Evolutionary conservation across 2,888 invertebrate species (phyloP).

Genomic region (Ophioninae sp.): DNA sequence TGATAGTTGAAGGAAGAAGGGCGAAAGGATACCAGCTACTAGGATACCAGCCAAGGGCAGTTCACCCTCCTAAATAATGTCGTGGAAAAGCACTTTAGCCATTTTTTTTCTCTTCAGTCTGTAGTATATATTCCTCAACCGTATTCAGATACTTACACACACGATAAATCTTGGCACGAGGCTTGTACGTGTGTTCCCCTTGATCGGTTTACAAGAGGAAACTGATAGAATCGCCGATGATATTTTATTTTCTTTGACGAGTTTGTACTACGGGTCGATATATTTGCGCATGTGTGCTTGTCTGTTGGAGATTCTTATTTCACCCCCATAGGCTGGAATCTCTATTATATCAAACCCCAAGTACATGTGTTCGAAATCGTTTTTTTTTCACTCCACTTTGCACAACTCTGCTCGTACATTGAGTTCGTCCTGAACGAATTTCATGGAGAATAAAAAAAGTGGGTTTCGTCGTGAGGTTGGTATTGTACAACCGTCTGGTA

Average conservation of each 20-base stretch:
- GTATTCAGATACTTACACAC: constrained; percentile 55
- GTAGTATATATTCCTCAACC: constrained; percentile 13
- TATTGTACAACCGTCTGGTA: neutral
- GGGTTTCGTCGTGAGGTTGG: neutral
- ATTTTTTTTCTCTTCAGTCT: constrained; percentile 3
- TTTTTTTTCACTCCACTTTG: neutral
- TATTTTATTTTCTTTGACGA: constrained; percentile 66
- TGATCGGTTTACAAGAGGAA: constrained; percentile 70
- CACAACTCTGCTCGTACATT: neutral
- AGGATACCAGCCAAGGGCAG: constrained; percentile 49
- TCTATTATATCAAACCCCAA: constrained; percentile 29
- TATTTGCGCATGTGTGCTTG: neutral
- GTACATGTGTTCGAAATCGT: neutral
- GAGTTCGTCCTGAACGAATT: neutral
- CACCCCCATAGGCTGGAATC: constrained; percentile 3
- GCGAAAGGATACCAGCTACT: constrained; percentile 61
- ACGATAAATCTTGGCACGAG: constrained; percentile 48
- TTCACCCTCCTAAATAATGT: constrained; percentile 62
- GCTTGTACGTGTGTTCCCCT: constrained; percentile 45
- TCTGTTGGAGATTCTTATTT: constrained; percentile 2
- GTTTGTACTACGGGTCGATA: constrained; percentile 45
- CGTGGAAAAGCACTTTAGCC: constrained; percentile 48
- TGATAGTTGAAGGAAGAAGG: neutral
- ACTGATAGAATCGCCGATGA: constrained; percentile 65
- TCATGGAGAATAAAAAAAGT: neutral